Base-by-base conservation (phyloP, 1,140 invertebrate genomes). In the Argopecten irradians region DNA sequence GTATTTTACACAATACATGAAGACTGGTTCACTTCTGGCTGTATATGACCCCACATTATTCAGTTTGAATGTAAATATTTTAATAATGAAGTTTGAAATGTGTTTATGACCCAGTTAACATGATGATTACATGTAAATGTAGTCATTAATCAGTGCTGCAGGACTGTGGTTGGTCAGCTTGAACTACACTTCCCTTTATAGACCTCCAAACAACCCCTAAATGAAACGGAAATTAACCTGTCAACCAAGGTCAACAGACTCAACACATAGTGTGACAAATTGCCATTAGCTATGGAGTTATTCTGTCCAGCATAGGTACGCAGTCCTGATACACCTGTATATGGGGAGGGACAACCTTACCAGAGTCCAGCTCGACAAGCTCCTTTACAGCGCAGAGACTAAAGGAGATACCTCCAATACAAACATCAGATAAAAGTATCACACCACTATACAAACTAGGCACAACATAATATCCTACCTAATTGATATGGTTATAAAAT, bases 211-310 rank as follows among this genome's bases (percentile, higher is more conserved):
- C 55, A 71, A 71, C 22, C 55, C 55, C 55, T n/a, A 28, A 71
- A 71, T 71, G 55, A 71, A 71, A n/a, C 28, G n/a, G 55, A 28
- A 71, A 28, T 71, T 71, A 71, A 71, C 55, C 55, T 71, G 55
- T 28, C 55, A 71, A 11, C 16, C 55, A 71, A n/a, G 55, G 55
- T 71, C 55, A 71, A 71, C 2, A n/a, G 2, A 71, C n/a, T n/a
- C n/a, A n/a, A n/a, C n/a, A n/a, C n/a, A 8, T 28, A 28, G 55
- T 28, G 55, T 71, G 55, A 71, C 55, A 28, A 71, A 71, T 28
- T n/a, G n/a, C 55, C 22, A 11, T 46, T 2, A 46, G 14, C 13
- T 16, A 11, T 46, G n/a, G n/a, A 22, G 22, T 16, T 71, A 28
- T 11, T 39, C 36, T 39, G 36, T 39, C 55, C 55, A 71, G 0